Percentiles rank a stretch among this genome's conserved stretches.
These are phyloP conservation scores for Chironomus striatipennis DNA, from an alignment of 1,140 invertebrate species.

Conservation along the genomic window DNA sequence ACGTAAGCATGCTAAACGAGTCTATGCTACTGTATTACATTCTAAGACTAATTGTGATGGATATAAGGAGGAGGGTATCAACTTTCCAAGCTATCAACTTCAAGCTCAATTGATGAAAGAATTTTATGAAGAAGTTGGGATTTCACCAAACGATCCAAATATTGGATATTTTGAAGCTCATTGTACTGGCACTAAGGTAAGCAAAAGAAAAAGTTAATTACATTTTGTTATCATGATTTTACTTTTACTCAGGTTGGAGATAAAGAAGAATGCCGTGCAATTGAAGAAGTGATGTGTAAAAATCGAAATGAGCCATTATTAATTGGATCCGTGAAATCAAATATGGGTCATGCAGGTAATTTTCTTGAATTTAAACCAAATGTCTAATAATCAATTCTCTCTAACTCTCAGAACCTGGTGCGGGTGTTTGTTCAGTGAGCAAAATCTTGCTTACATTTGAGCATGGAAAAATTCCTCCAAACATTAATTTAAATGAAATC, in stretches of 20 bases:
- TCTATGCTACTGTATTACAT: conserved; percentile 53
- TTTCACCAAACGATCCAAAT: conserved; percentile 60
- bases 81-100: conserved; percentile 78
- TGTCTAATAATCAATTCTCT: conserved; percentile 56
- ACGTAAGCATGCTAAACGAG: conserved; percentile 61
- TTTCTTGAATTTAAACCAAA: conserved; percentile 45
- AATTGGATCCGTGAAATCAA: conserved; percentile 89
- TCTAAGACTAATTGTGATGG: conserved; percentile 76
- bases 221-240: too few species aligned
- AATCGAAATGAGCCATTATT: conserved; percentile 57
- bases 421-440: conserved; percentile 73
- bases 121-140: conserved; percentile 58
- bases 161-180: conserved; percentile 88
- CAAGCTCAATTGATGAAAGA: conserved; percentile 71
- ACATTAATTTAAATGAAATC: conserved; percentile 65
- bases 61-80: conserved; percentile 78
- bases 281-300: conserved; percentile 71
- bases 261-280: conserved; percentile 77
- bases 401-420: conserved; percentile 79
- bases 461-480: conserved; percentile 63
- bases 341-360: conserved; percentile 77
- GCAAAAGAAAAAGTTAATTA: too few species aligned
- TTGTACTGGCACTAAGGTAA: conserved; percentile 63
- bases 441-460: conserved; percentile 73
- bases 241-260: conserved; percentile 53